Evolutionary conservation across 2,797 vertebrate genomes (phyloP).

Genomic region (Urosaurus nigricauda): DNA sequence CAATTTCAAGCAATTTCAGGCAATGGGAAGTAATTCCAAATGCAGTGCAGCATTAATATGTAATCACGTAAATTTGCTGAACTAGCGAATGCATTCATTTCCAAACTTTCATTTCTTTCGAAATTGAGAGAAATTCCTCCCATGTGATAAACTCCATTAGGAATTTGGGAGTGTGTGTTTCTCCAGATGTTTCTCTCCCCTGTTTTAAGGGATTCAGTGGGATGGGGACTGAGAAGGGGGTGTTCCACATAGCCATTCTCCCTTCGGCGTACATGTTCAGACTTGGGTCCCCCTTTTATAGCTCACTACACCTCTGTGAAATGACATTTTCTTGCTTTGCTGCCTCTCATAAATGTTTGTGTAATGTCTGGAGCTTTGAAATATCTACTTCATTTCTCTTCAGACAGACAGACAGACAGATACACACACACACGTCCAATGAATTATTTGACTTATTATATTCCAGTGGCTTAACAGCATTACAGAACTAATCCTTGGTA

Average conservation of each 20-base stretch:
- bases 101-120: no score
- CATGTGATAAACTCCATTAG: no score
- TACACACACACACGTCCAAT: no score
- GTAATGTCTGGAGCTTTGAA: conserved; percentile 15
- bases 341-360: neutral
- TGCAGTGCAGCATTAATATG: no score
- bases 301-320: conserved; percentile 16
- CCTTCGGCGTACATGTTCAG: neutral
- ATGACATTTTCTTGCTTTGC: neutral
- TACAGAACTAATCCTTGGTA: conserved; percentile 50
- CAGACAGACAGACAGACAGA: no score
- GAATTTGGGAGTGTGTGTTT: no score
- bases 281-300: neutral
- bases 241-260: neutral
- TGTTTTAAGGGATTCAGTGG: neutral
- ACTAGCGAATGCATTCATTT: no score
- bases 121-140: no score
- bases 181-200: neutral
- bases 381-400: conserved; percentile 23
- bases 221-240: neutral
- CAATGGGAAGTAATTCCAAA: no score
- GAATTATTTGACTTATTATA: no score
- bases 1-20: no score
- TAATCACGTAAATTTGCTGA: no score
- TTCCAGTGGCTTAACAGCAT: conserved; percentile 47